Conservation (phyloP, 2,888 invertebrate genomes). For the Zonitis immaculata region DNA sequence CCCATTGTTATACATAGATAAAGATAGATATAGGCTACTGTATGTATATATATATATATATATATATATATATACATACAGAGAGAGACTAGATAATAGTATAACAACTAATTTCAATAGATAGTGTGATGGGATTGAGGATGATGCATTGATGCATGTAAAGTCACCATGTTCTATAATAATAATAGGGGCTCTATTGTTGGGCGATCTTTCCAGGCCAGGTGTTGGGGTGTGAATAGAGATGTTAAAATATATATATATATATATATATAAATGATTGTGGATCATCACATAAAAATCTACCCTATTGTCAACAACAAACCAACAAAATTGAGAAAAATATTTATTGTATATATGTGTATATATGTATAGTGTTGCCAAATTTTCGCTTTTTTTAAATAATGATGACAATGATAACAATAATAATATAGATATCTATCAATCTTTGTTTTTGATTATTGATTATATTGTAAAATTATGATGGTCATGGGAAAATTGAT, state of each 20-base stretch:
- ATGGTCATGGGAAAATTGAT: too few relatives aligned
- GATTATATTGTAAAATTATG: too few relatives aligned
- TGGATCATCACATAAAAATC: too few relatives aligned
- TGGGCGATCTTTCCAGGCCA: neutral
- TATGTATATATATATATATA: too few relatives aligned
- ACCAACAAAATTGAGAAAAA: too few relatives aligned
- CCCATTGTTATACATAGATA: too few relatives aligned
- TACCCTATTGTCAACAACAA: too few relatives aligned
- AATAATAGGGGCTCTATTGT: neutral
- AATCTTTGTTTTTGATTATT: neutral
- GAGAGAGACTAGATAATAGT: neutral
- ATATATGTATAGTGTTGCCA: too few relatives aligned
- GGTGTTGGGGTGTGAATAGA: conserved; percentile 16
- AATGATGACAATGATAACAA: too few relatives aligned
- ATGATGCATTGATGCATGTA: neutral
- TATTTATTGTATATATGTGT: too few relatives aligned
- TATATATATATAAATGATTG: neutral
- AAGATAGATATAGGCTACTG: neutral
- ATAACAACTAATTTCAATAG: neutral
- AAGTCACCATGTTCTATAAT: neutral
- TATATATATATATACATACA: neutral
- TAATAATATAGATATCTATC: too few relatives aligned
- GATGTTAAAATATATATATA: conserved; percentile 11
- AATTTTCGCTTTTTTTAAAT: too few relatives aligned
- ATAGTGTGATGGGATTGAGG: neutral